Conservation (phyloP, 2,797 vertebrate genomes). For the Odontamblyopus lacepedii region DNA sequence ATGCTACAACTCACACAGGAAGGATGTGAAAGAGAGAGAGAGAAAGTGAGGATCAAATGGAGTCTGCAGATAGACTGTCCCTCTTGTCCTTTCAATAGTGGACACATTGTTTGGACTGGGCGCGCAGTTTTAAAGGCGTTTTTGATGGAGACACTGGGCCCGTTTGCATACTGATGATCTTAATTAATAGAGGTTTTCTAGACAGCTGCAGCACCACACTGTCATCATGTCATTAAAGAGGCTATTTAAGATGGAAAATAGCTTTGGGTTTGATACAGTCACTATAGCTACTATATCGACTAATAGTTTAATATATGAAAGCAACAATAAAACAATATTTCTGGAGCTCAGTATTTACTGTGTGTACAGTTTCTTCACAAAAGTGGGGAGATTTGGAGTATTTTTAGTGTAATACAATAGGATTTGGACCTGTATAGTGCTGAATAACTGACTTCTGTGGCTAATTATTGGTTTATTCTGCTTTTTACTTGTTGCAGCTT, state of each 20-base stretch:
- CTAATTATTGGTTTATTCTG: no score
- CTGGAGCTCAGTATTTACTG: no score
- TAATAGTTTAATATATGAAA: no score
- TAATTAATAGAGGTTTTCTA: conserved; percentile 71
- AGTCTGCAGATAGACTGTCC: conserved; percentile 77
- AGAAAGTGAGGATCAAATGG: conserved; percentile 74
- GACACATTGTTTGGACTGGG: conserved; percentile 74
- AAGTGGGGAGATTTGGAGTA: no score
- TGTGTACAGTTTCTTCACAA: no score
- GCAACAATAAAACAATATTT: no score
- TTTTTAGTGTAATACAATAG: no score
- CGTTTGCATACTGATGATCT: conserved; percentile 78
- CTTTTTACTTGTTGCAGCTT: no score
- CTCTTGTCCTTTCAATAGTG: conserved; percentile 75
- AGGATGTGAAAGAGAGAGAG: conserved; percentile 75
- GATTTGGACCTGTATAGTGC: no score
- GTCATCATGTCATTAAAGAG: conserved; percentile 69
- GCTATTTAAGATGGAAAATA: conserved; percentile 57
- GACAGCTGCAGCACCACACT: conserved; percentile 62
- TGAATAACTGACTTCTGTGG: no score
- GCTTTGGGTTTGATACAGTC: conserved; percentile 20
- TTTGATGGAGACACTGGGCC: conserved; percentile 42
- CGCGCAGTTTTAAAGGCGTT: conserved; percentile 50
- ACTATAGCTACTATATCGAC: no score
- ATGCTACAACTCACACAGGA: conserved; percentile 72